Evolutionary conservation across 1,140 invertebrate species (phyloP).

Genomic region (Protaetia brevitarsis): DNA sequence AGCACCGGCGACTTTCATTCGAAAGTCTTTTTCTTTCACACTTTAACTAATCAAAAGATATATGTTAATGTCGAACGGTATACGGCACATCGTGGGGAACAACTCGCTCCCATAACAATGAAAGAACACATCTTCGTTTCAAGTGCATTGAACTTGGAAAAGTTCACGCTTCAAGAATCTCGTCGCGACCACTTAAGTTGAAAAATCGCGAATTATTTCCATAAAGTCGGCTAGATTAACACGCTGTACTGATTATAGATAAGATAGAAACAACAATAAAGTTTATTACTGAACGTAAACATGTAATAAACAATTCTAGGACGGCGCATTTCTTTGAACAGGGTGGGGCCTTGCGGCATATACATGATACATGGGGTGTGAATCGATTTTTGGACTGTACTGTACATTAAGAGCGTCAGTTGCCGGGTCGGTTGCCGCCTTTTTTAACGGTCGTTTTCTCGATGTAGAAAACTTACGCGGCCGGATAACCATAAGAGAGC

Average conservation of each 20-base stretch:
- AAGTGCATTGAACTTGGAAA: background rate
- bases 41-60: too few species aligned
- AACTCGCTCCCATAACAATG: background rate
- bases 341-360: too few species aligned
- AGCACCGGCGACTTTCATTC: background rate
- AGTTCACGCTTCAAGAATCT: background rate
- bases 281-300: too few species aligned
- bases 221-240: too few species aligned
- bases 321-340: too few species aligned
- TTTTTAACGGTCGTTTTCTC: conserved; percentile 15
- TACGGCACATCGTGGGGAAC: background rate
- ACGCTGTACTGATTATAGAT: too few species aligned
- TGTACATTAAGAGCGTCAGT: background rate
- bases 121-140: background rate
- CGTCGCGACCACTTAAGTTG: background rate
- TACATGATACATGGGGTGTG: too few species aligned
- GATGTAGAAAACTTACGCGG: background rate
- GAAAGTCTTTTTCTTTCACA: too few species aligned
- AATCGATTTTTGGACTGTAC: background rate
- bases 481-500: background rate
- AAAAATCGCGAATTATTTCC: background rate
- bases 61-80: too few species aligned
- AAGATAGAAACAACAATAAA: background rate
- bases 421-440: background rate
- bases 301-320: too few species aligned